phyloP scores from a whole-genome alignment of 1,140 invertebrate species.

The Oreohelix idahoensis region DNA sequence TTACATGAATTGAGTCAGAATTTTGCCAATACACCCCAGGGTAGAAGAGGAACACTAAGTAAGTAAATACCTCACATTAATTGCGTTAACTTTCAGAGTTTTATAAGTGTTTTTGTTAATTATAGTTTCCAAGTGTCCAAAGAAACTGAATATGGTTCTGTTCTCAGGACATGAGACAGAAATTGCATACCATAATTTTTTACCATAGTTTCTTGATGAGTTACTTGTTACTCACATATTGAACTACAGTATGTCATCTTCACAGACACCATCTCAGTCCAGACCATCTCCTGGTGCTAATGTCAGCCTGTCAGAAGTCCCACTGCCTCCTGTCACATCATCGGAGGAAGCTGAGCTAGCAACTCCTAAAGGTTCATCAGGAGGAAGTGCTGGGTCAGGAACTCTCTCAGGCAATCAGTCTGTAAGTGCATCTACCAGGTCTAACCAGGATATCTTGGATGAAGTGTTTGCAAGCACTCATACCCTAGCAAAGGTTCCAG shows the following conservation, averaged over 20 bases:
- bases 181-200: too few species aligned
- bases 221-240: too few species aligned
- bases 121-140: too few species aligned
- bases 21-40: too few species aligned
- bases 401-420: not conserved
- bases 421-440: conserved; percentile 9
- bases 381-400: not conserved
- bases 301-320: conserved; percentile 57
- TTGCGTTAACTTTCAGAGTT: too few species aligned
- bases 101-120: too few species aligned
- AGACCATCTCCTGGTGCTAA: conserved; percentile 41
- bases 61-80: too few species aligned
- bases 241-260: not conserved
- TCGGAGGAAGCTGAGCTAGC: conserved; percentile 57
- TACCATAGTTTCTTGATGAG: too few species aligned
- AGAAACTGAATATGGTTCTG: too few species aligned
- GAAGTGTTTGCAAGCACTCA: conserved; percentile 40
- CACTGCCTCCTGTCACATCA: conserved; percentile 53
- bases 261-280: conserved; percentile 1
- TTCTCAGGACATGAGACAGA: too few species aligned
- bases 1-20: too few species aligned
- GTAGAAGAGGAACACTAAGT: too few species aligned
- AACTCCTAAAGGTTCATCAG: conserved; percentile 46
- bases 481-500: not conserved
- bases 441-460: conserved; percentile 38